Percentiles rank a stretch among this genome's conserved stretches.
Evolutionary conservation across 1,140 invertebrate species (phyloP).

Genomic region (Achroia grisella): DNA sequence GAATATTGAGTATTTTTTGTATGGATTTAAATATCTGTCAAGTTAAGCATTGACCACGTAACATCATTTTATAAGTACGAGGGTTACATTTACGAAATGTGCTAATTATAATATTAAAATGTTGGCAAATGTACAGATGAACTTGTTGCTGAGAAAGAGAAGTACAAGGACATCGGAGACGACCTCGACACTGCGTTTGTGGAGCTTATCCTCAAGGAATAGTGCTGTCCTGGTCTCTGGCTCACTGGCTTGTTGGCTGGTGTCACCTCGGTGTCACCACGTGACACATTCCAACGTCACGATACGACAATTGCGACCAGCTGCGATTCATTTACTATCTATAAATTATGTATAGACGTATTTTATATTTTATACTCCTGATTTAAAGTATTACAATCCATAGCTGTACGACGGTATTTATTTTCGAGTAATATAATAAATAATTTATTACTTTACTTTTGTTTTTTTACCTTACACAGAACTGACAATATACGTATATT

Average conservation of each 20-base stretch:
- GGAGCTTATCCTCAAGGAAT: slow-evolving; percentile 88
- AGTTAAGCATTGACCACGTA: no score
- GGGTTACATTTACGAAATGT: no score
- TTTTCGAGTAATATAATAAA: slow-evolving; percentile 67
- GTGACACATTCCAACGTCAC: slow-evolving; percentile 7
- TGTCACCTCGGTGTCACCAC: slow-evolving; percentile 1
- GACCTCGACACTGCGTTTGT: slow-evolving; percentile 98
- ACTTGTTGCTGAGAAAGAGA: slow-evolving; percentile 98
- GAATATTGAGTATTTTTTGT: no score
- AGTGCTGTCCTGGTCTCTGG: slow-evolving; percentile 11
- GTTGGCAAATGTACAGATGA: slow-evolving; percentile 86
- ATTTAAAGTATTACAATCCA: slow-evolving; percentile 63
- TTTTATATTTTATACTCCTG: slow-evolving; percentile 58
- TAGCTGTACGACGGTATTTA: slow-evolving; percentile 67
- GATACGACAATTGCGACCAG: slow-evolving; percentile 14
- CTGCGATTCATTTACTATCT: slow-evolving; percentile 32
- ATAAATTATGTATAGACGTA: slow-evolving; percentile 58
- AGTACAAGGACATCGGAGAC: slow-evolving; percentile 99
- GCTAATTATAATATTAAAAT: neutral
- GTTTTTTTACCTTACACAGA: slow-evolving; percentile 15
- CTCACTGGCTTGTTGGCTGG: neutral
- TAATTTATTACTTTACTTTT: slow-evolving; percentile 57
- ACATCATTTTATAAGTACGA: no score
- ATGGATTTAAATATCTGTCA: no score
- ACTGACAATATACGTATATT: no score